Evolutionary conservation across 2,888 invertebrate genomes (phyloP).

Genomic region (Lucinisca nassula): DNA sequence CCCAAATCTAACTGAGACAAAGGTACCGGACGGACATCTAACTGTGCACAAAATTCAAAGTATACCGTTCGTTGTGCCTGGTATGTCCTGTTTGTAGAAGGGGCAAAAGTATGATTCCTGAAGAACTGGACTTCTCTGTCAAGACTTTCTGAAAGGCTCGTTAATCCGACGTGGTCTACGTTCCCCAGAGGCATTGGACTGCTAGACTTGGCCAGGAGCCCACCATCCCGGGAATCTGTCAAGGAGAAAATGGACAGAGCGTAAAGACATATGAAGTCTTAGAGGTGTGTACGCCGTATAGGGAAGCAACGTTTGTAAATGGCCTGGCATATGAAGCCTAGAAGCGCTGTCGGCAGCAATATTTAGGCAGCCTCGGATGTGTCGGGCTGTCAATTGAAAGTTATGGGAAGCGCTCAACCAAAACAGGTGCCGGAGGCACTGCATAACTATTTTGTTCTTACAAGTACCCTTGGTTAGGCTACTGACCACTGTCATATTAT

Average conservation of each 20-base stretch:
- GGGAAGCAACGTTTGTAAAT: not conserved
- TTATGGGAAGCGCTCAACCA: constrained; percentile 15
- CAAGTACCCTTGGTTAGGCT: constrained; percentile 21
- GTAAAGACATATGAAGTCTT: not conserved
- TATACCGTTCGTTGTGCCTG: not conserved
- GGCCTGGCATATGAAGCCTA: not conserved
- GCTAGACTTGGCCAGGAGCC: not conserved
- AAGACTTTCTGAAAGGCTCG: not conserved
- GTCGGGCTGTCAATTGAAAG: not conserved
- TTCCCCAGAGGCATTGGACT: not conserved
- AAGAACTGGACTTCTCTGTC: not conserved
- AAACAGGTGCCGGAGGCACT: constrained; percentile 10
- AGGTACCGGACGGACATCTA: not conserved
- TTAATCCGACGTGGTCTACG: not conserved
- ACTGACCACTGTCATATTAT: constrained; percentile 22
- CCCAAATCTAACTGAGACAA: not conserved
- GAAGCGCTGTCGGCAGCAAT: constrained; percentile 14
- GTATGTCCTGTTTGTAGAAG: not conserved
- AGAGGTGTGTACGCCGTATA: not conserved
- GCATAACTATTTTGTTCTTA: constrained; percentile 15
- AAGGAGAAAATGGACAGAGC: not conserved
- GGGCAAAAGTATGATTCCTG: not conserved
- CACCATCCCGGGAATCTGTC: not conserved
- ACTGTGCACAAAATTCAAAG: not conserved
- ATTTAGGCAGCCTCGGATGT: constrained; percentile 1